These are phyloP conservation scores for Panulirus ornatus DNA, from an alignment of 1,140 invertebrate genomes.

Conservation along the genomic window DNA sequence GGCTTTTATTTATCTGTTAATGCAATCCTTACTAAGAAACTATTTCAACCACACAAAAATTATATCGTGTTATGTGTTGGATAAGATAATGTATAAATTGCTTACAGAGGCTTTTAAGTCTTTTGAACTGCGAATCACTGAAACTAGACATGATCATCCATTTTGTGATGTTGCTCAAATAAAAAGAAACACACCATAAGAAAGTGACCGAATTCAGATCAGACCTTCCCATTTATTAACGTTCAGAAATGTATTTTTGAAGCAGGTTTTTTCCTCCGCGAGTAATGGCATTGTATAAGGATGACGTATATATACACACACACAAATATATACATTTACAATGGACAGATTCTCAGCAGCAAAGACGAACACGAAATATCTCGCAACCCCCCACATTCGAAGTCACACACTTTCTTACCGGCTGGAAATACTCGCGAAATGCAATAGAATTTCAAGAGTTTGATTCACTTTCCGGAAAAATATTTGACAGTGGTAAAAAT, in stretches of 20 bases:
- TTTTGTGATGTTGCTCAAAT: slow-evolving; percentile 37
- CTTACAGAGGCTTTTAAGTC: too few species aligned
- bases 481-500: slow-evolving; percentile 65
- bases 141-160: slow-evolving; percentile 42
- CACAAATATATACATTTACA: background rate
- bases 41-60: too few species aligned
- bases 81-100: too few species aligned
- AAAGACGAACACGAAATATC: background rate
- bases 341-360: background rate
- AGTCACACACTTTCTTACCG: slow-evolving; percentile 54
- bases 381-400: slow-evolving; percentile 19
- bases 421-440: slow-evolving; percentile 67
- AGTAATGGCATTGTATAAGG: too few species aligned
- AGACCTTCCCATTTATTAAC: slow-evolving; percentile 7
- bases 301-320: too few species aligned
- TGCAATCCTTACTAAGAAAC: too few species aligned
- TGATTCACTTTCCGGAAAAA: slow-evolving; percentile 71
- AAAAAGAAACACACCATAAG: background rate
- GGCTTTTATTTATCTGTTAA: background rate
- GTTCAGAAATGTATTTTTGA: background rate
- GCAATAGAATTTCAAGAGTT: slow-evolving; percentile 73
- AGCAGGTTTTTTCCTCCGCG: background rate
- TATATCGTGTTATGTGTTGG: too few species aligned
- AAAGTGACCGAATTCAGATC: background rate
- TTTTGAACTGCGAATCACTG: too few species aligned